These are phyloP conservation scores for Anthonomus grandis DNA, from an alignment of 1,140 invertebrate genomes.

Conservation along the genomic window DNA sequence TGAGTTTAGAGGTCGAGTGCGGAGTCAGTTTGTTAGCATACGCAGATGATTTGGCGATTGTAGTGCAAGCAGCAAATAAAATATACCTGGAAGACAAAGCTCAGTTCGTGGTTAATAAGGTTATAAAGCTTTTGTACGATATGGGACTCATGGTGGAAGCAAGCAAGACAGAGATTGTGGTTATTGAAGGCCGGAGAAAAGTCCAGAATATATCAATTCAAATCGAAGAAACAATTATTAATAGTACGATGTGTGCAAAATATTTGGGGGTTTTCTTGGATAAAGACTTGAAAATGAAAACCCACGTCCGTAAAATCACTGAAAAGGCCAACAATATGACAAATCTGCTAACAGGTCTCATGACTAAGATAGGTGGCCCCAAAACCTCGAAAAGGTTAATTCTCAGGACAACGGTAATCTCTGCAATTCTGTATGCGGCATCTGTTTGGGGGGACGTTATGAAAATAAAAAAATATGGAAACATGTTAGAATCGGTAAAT, in stretches of 20 bases:
- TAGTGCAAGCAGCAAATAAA: slow-evolving; percentile 9
- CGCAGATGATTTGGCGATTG: slow-evolving; percentile 37
- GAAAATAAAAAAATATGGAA: not conserved
- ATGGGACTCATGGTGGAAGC: not conserved
- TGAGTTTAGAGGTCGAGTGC: slow-evolving; percentile 22
- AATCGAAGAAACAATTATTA: not conserved
- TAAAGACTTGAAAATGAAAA: slow-evolving; percentile 2
- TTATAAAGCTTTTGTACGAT: not conserved
- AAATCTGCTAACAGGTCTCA: not conserved
- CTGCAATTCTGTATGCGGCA: not conserved
- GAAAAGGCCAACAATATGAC: not conserved
- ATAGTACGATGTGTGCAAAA: not conserved
- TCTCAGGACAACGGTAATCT: not conserved
- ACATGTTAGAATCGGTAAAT: not conserved
- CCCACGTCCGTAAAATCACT: not conserved
- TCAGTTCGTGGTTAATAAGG: not conserved
- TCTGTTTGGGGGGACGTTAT: not conserved
- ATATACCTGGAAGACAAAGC: not conserved
- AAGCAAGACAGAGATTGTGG: not conserved
- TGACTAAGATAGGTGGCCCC: not conserved
- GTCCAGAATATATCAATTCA: not conserved
- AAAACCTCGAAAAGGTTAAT: not conserved
- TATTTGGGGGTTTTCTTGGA: slow-evolving; percentile 5
- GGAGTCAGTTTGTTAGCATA: slow-evolving; percentile 30
- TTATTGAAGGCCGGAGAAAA: not conserved